Percentiles rank a stretch among this genome's conserved stretches.
Conservation (phyloP, 2,888 invertebrate species). For the Patella pellucida region DNA sequence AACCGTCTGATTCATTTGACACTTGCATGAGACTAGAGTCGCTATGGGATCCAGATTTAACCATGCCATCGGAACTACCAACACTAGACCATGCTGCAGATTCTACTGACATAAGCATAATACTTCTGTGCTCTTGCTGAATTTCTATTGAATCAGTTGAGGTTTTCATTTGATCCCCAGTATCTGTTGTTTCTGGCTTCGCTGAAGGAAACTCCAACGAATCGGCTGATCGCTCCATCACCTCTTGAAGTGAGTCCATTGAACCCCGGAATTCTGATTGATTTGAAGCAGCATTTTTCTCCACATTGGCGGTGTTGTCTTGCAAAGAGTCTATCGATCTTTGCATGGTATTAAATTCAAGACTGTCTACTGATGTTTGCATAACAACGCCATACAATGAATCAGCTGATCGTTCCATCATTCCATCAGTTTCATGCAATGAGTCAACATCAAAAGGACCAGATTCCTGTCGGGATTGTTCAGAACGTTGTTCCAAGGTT, state of each 20-base stretch:
- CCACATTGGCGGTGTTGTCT: not conserved
- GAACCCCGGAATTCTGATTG: not conserved
- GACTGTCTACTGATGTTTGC: conserved; percentile 55
- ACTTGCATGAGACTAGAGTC: conserved; percentile 65
- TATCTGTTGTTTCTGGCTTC: conserved; percentile 29
- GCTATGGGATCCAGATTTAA: conserved; percentile 53
- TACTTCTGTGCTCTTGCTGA: conserved; percentile 25
- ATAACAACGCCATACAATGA: conserved; percentile 40
- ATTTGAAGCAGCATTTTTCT: not conserved
- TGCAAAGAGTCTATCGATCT: conserved; percentile 57
- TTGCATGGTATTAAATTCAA: conserved; percentile 55
- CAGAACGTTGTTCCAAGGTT: conserved; percentile 34
- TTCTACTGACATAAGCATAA: conserved; percentile 42
- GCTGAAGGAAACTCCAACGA: conserved; percentile 45
- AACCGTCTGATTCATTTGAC: conserved; percentile 65
- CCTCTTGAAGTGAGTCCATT: conserved; percentile 50
- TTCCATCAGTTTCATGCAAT: conserved; percentile 38
- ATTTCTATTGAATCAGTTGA: conserved; percentile 40
- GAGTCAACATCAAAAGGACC: conserved; percentile 44
- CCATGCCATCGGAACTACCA: conserved; percentile 57
- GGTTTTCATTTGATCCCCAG: conserved; percentile 47
- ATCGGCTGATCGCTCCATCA: conserved; percentile 58
- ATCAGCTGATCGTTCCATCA: conserved; percentile 44
- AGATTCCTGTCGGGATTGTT: conserved; percentile 39
- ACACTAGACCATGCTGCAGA: conserved; percentile 55